Conservation (phyloP, 2,113 vertebrate genomes). For the Amblyopsis rosae region DNA sequence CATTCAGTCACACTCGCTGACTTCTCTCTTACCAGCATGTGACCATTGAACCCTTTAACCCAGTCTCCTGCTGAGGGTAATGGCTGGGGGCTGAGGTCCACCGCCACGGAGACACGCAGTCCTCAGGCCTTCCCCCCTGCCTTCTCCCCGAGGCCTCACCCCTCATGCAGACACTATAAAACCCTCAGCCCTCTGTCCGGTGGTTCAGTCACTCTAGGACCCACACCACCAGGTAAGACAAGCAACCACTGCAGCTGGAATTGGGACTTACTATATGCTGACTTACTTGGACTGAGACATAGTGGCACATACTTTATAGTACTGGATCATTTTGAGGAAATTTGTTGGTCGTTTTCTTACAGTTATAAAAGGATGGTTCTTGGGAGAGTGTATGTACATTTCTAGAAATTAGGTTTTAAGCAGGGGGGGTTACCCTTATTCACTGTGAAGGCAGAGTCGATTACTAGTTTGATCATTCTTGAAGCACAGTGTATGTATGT, state of each 20-base stretch:
- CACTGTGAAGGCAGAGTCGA: neutral
- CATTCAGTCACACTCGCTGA: slow-evolving; percentile 5
- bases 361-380: neutral
- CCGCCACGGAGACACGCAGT: slow-evolving; percentile 70
- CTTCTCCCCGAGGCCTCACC: slow-evolving; percentile 35
- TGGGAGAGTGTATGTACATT: neutral
- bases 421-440: neutral
- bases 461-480: neutral
- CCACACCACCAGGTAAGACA: slow-evolving; percentile 75
- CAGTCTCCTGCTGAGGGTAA: slow-evolving; percentile 54
- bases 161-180: slow-evolving; percentile 65
- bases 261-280: slow-evolving; percentile 2
- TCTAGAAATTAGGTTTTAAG: neutral
- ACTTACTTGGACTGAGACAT: too few relatives aligned
- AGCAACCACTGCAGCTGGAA: neutral
- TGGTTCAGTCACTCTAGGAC: slow-evolving; percentile 66
- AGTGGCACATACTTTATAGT: neutral
- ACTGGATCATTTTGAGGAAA: neutral
- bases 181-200: slow-evolving; percentile 31
- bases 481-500: slow-evolving; percentile 34
- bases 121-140: slow-evolving; percentile 40
- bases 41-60: slow-evolving; percentile 73
- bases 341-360: neutral
- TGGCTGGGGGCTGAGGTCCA: slow-evolving; percentile 76
- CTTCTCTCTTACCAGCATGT: slow-evolving; percentile 51